Percentiles rank a stretch among this genome's conserved stretches.
Evolutionary conservation across 2,797 vertebrate genomes (phyloP).

Genomic region (Pseudochirops corinnae): DNA sequence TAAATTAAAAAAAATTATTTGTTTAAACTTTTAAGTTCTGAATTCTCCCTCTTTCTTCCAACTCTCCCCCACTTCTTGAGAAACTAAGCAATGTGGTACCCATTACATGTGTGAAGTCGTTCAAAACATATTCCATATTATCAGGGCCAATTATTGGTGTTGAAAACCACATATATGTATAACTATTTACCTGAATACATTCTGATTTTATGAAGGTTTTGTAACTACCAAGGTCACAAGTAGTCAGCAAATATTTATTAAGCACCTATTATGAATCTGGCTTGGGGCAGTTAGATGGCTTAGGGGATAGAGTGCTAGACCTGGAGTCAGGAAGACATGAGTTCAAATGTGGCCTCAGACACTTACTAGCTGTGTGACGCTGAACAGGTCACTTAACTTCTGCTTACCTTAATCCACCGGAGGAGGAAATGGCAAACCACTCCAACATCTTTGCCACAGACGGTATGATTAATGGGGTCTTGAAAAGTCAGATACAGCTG

Average conservation of each 20-base stretch:
- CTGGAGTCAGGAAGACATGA: background rate
- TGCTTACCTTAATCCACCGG: background rate
- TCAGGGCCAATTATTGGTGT: background rate
- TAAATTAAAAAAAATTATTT: background rate
- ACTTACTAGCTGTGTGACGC: background rate
- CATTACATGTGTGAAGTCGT: background rate
- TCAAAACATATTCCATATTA: background rate
- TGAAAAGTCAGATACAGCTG: background rate
- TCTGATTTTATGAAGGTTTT: too few species aligned
- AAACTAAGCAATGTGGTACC: background rate
- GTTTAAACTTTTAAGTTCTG: background rate
- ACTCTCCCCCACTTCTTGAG: background rate
- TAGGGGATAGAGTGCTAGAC: too few species aligned
- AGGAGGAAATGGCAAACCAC: background rate
- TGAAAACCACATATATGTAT: too few species aligned
- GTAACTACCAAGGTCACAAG: background rate
- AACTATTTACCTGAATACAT: too few species aligned
- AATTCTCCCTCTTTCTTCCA: background rate
- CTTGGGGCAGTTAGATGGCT: background rate
- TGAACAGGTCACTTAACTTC: background rate
- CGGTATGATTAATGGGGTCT: background rate
- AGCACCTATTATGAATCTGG: too few species aligned
- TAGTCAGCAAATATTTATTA: background rate
- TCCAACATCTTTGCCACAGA: background rate
- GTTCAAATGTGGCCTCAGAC: background rate